Base-by-base conservation (phyloP, 1,140 invertebrate species). In the Ceratoteleas bidentatus region DNA sequence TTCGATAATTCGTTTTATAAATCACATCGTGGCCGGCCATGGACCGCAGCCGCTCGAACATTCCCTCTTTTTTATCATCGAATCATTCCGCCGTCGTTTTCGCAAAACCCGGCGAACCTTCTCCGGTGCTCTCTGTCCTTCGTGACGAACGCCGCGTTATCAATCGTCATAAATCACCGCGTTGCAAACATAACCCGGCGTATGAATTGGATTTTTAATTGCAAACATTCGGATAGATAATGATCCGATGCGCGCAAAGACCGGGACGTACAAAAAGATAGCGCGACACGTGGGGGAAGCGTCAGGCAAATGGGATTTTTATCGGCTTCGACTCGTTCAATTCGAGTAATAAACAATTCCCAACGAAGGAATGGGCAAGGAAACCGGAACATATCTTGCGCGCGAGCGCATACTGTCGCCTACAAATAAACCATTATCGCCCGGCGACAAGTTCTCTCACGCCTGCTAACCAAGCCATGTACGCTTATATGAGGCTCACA, bases 381-480 rank as follows among this genome's bases (percentile, higher is more conserved):
- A 89, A 91, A 90, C 87, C 88, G 90, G 89, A 88, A 91, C 90
- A 90, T 91, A 90, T 91, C 90, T 90, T 84, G 86, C 85, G 77
- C 73, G 85, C 82, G 85, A 86, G 83, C 76, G 85, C 82, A 84
- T 87, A 80, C 79, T 83, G 75, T 83, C 85, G 82, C 85, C 90
- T 89, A 91, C 90, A 91, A 92, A 91, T 92, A 92, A 92, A 92
- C 88, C 88, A 91, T 91, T 91, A 92, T 91, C 90, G 88, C 86
- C 74, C 80, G 75, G 83, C 88, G 90, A 91, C 90, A 91, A 91
- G 89, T 91, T 90, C 88, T 89, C 90, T 90, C 89, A 88, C 89
- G 87, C 89, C 89, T 88, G 82, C 75, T 80, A 65, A 81, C 76
- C 74, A 66, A 61, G 56, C 83, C 36, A 60, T 65, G 75, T 76